phyloP scores from a whole-genome alignment of 2,888 invertebrate species.

The Orthonychiurus folsomi region DNA sequence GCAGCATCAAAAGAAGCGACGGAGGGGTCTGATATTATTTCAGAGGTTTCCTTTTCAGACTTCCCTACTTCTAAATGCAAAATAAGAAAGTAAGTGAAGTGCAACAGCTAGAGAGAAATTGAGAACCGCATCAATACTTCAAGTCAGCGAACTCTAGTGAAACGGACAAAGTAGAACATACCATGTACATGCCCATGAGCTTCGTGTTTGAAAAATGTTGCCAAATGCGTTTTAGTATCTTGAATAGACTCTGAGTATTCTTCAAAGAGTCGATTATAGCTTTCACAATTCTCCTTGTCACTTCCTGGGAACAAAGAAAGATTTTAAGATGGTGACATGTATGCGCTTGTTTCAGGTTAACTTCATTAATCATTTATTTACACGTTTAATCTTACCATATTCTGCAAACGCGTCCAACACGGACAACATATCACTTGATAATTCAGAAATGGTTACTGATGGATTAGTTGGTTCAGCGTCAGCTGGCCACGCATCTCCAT shows the following conservation, averaged over 20 bases:
- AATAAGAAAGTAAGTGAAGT: too few species aligned
- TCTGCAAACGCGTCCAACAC: not conserved
- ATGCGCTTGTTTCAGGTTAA: not conserved
- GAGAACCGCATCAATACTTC: too few species aligned
- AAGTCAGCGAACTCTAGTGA: too few species aligned
- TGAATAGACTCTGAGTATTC: slow-evolving; percentile 4
- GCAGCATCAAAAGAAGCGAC: not conserved
- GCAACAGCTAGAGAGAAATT: too few species aligned
- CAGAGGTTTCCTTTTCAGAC: not conserved
- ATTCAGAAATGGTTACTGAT: not conserved
- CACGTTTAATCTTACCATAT: not conserved
- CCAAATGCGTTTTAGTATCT: not conserved
- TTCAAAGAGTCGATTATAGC: slow-evolving; percentile 17
- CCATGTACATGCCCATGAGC: not conserved
- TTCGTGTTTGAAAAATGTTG: too few species aligned
- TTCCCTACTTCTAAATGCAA: not conserved
- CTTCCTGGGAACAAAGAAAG: not conserved
- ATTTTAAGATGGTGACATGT: not conserved
- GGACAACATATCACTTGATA: not conserved
- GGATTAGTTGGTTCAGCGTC: not conserved
- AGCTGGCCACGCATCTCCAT: not conserved
- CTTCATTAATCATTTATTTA: not conserved
- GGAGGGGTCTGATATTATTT: not conserved
- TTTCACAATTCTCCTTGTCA: slow-evolving; percentile 18
- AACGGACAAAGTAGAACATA: too few species aligned